Evolutionary conservation across 1,140 invertebrate species (phyloP).

Genomic region (Macrobrachium rosenbergii): DNA sequence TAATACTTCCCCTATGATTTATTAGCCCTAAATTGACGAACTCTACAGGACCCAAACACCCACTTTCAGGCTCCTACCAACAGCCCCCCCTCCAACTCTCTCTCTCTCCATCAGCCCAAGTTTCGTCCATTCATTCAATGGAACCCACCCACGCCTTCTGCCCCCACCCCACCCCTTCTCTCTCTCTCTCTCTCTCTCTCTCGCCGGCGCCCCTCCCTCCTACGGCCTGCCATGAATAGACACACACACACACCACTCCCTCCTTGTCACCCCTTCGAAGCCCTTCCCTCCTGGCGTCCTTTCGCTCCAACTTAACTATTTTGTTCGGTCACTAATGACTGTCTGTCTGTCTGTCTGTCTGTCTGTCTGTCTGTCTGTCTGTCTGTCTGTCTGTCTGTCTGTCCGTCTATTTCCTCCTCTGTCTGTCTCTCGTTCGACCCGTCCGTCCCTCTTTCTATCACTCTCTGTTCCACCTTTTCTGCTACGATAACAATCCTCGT

Average conservation of each 20-base stretch:
- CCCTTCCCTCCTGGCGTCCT: background rate
- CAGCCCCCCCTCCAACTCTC: background rate
- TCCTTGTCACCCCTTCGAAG: too few relatives aligned
- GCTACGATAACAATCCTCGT: background rate
- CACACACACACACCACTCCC: too few relatives aligned
- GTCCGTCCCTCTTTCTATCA: background rate
- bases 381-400: too few relatives aligned
- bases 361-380: background rate
- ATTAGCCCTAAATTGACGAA: too few relatives aligned
- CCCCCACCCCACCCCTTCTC: background rate
- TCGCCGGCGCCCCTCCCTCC: background rate
- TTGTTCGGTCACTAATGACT: background rate
- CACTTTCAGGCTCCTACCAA: background rate
- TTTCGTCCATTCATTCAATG: constrained; percentile 49
- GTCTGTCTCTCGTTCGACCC: background rate
- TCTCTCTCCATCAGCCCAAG: constrained; percentile 1
- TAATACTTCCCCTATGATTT: background rate
- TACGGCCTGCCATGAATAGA: background rate
- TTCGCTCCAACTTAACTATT: background rate
- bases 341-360: background rate
- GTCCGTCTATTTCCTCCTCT: too few relatives aligned
- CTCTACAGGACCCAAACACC: background rate
- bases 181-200: background rate
- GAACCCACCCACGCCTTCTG: background rate
- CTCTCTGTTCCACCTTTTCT: background rate